A percentile compares a stretch with the other conserved stretches of the same genome.
Conservation (phyloP, 2,113 vertebrate species). For the Vulpes lagopus region DNA sequence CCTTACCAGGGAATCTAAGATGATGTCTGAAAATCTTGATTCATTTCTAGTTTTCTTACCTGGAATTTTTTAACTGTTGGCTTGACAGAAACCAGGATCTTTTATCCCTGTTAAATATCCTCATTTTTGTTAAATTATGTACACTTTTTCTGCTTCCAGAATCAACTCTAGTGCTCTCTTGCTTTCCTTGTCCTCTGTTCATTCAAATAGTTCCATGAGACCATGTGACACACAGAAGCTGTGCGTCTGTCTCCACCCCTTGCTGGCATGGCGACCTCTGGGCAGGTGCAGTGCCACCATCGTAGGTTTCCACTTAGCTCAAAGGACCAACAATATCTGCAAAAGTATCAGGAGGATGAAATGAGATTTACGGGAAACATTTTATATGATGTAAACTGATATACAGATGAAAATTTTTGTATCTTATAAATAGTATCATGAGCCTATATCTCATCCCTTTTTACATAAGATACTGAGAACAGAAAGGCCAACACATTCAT, state of each 20-base stretch:
- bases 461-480: neutral
- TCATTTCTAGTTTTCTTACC: conserved; percentile 33
- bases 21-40: conserved; percentile 38
- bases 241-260: neutral
- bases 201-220: neutral
- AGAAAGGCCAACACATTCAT: neutral
- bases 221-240: neutral
- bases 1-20: neutral
- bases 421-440: neutral
- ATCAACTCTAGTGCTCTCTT: neutral
- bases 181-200: neutral
- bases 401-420: neutral
- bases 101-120: neutral
- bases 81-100: neutral
- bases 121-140: neutral
- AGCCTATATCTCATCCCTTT: neutral
- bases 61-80: neutral
- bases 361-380: neutral
- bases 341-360: neutral
- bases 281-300: neutral
- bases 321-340: neutral
- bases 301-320: neutral
- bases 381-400: neutral
- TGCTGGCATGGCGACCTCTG: neutral
- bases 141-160: neutral